Evolutionary conservation across 2,888 invertebrate species (phyloP), one percentile per base, ranked within the genome.

Genomic region (Thymelicus acteon): DNA sequence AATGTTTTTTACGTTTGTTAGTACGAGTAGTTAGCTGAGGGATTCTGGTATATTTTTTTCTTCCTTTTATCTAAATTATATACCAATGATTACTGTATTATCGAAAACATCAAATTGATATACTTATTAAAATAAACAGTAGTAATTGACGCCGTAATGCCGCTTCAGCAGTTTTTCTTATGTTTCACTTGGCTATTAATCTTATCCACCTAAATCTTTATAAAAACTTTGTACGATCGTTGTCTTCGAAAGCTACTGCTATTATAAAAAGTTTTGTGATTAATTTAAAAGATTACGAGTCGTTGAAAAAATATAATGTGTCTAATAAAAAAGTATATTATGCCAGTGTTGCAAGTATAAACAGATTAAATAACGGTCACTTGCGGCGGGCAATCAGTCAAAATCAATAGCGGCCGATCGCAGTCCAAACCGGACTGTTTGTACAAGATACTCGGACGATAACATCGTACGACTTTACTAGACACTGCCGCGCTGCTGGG

Each of bases 371-470:
- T 79, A 79, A 79, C 76, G 77, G 78, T 76, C 77, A 79, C 77
- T 77, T 78, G 78, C 75, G 72, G 74, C 75, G 74, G 72, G 76
- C 74, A 84, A 90, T 90, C 90, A 88, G 87, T 86, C 84, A 89
- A 87, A 90, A 90, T 87, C 89, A 90, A 90, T 88, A 90, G 80
- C 77, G 80, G 76, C 78, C 74, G 71, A 73, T 75, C 76, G 73
- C 75, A 78, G 81, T 77, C 82, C 79, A 78, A 78, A 79, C 77
- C 79, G 80, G 75, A 74, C 83, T 87, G 85, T 90, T 89, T 89
- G 81, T 75, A 75, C 75, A 85, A 84, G 87, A 87, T 87, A 88
- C 81, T 79, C 80, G 72, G 71, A 70, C 78, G 85, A 87, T 88
- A 89, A 86, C 78, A 75, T 76, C 72, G 74, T 76, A 77, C 76